Conservation (phyloP, 2,888 invertebrate species). For the Acrocera orbiculus region DNA sequence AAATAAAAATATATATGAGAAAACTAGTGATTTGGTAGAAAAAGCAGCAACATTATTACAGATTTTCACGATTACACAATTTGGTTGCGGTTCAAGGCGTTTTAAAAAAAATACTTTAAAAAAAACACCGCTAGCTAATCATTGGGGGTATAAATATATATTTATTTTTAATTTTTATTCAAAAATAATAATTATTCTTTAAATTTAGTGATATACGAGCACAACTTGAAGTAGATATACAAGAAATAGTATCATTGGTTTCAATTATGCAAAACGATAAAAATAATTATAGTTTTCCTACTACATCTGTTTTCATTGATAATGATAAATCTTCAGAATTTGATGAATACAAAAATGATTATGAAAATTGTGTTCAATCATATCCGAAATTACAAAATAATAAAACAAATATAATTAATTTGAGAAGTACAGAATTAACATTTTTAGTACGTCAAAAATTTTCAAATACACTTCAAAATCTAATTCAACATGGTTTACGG, state of each 20-base stretch:
- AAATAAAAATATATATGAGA: too few relatives aligned
- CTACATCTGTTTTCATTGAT: constrained; percentile 16
- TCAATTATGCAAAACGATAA: constrained; percentile 25
- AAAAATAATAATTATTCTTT: too few relatives aligned
- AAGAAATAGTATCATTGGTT: constrained; percentile 26
- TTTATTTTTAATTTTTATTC: background rate
- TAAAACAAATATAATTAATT: too few relatives aligned
- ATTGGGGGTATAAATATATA: constrained; percentile 85
- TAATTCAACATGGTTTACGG: constrained; percentile 84
- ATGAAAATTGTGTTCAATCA: constrained; percentile 23
- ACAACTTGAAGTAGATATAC: constrained; percentile 51
- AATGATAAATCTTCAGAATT: constrained; percentile 19
- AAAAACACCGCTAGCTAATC: constrained; percentile 67
- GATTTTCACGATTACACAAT: constrained; percentile 80
- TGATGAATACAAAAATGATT: constrained; percentile 37
- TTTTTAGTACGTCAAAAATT: constrained; percentile 82
- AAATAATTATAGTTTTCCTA: too few relatives aligned
- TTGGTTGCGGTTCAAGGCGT: constrained; percentile 58
- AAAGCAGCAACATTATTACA: constrained; percentile 79
- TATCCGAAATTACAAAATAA: too few relatives aligned
- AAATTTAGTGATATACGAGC: constrained; percentile 93
- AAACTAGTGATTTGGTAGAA: constrained; percentile 45
- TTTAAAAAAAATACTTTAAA: constrained; percentile 68
- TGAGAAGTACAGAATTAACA: constrained; percentile 69
- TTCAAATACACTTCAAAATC: constrained; percentile 72